phyloP scores from a whole-genome alignment of 1,140 invertebrate genomes.

The Drosophila littoralis region DNA sequence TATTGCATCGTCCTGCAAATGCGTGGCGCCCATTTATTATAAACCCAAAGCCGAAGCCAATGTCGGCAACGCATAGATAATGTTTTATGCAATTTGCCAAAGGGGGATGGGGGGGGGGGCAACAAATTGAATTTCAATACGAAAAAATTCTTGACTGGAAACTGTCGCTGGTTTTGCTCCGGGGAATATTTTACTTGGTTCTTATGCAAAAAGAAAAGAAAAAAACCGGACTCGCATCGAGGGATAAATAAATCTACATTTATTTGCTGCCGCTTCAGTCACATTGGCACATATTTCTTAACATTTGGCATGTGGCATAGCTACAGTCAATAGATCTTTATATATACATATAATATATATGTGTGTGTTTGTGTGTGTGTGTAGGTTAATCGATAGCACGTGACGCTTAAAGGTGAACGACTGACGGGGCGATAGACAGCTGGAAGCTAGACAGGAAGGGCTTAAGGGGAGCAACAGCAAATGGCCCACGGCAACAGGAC shows the following conservation, averaged over 20 bases:
- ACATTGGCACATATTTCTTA: constrained; percentile 36
- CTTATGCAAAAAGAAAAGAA: constrained; percentile 2
- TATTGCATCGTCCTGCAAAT: constrained; percentile 43
- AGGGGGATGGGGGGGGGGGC: background rate
- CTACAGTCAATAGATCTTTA: constrained; percentile 6
- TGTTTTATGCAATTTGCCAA: constrained; percentile 43
- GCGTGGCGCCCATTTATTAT: constrained; percentile 26
- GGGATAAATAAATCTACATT: constrained; percentile 69
- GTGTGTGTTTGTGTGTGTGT: constrained; percentile 9
- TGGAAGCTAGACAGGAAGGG: constrained; percentile 23
- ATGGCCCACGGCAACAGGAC: constrained; percentile 54
- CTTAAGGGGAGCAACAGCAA: background rate
- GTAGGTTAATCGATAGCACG: constrained; percentile 73
- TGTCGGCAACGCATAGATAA: constrained; percentile 16
- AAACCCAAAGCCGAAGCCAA: constrained; percentile 10
- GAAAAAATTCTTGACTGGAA: constrained; percentile 22
- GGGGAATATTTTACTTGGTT: constrained; percentile 44
- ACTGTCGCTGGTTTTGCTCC: constrained; percentile 14
- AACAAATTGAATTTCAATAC: constrained; percentile 67
- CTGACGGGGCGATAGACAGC: constrained; percentile 48
- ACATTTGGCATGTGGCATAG: constrained; percentile 34
- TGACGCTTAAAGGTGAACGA: constrained; percentile 80
- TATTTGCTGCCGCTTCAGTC: constrained; percentile 21
- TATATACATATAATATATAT: background rate
- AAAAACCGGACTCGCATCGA: constrained; percentile 14